These are phyloP conservation scores for Brachypalpus laphriformis DNA, from an alignment of 2,888 invertebrate genomes.

Conservation along the genomic window DNA sequence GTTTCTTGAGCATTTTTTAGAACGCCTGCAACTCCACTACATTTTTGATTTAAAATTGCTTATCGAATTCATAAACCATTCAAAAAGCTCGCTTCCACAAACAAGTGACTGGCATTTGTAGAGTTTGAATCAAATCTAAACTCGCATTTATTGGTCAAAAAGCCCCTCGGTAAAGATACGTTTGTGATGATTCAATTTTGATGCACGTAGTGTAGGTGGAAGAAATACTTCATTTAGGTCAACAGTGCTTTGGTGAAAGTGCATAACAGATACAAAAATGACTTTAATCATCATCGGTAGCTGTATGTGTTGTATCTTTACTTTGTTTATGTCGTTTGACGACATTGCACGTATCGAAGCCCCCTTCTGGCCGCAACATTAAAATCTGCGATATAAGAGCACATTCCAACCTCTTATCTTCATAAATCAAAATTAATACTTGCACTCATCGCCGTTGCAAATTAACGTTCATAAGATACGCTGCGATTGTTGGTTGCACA, in stretches of 20 bases:
- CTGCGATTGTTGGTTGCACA: background rate
- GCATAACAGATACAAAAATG: background rate
- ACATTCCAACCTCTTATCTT: background rate
- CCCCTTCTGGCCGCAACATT: background rate
- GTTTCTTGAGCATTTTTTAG: too few relatives aligned
- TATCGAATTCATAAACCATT: background rate
- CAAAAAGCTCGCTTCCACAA: background rate
- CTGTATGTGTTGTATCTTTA: background rate
- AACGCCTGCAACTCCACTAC: background rate
- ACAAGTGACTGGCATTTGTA: background rate
- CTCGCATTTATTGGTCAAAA: background rate
- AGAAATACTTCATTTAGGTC: too few relatives aligned
- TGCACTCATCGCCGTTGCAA: background rate
- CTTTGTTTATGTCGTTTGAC: background rate
- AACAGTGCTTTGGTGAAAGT: slow-evolving; percentile 2
- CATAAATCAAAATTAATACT: slow-evolving; percentile 17
- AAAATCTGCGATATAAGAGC: background rate
- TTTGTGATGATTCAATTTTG: too few relatives aligned
- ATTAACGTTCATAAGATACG: slow-evolving; percentile 17
- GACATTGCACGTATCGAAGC: background rate
- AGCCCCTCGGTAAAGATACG: too few relatives aligned
- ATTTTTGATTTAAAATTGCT: background rate
- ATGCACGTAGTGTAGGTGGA: too few relatives aligned
- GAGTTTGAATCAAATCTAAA: background rate
- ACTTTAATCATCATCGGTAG: too few relatives aligned